phyloP scores from a whole-genome alignment of 1,140 invertebrate species.

The Leucophenga varia region DNA sequence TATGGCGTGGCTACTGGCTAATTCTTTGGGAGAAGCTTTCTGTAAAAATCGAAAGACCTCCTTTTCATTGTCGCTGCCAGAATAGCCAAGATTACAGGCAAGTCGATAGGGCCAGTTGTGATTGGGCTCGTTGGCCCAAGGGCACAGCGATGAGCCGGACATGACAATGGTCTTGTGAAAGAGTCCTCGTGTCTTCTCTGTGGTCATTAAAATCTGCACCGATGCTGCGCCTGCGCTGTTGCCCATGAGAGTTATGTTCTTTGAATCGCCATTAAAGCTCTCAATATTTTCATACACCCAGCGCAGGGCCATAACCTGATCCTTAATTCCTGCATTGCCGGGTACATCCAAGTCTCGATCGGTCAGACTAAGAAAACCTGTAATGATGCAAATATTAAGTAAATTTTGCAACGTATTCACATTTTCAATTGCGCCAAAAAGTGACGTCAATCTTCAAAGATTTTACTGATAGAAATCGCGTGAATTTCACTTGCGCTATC shows the following conservation, averaged over 20 bases:
- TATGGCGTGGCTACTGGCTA: conserved; percentile 22
- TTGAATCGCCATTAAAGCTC: conserved; percentile 48
- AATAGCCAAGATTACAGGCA: conserved; percentile 35
- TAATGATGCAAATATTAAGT: conserved; percentile 5
- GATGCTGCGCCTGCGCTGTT: conserved; percentile 50
- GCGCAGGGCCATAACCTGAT: conserved; percentile 54
- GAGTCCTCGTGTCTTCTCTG: conserved; percentile 55
- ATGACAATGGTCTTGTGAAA: conserved; percentile 64
- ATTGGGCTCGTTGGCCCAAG: conserved; percentile 32
- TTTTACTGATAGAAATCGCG: background rate
- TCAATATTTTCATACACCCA: conserved; percentile 54
- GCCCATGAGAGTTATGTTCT: conserved; percentile 49
- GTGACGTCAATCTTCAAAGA: background rate
- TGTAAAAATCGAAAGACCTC: conserved; percentile 51
- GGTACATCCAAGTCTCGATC: conserved; percentile 49
- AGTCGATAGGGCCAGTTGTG: conserved; percentile 26
- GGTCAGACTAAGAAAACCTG: conserved; percentile 45
- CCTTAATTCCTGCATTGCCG: conserved; percentile 54
- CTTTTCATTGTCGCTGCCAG: conserved; percentile 47
- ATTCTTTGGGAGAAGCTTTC: conserved; percentile 3
- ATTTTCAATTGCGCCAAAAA: background rate
- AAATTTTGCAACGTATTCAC: background rate
- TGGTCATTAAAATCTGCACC: conserved; percentile 33
- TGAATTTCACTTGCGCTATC: background rate
- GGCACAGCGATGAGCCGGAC: conserved; percentile 60